phyloP scores from a whole-genome alignment of 1,140 invertebrate species.

The Drosophila auraria region DNA sequence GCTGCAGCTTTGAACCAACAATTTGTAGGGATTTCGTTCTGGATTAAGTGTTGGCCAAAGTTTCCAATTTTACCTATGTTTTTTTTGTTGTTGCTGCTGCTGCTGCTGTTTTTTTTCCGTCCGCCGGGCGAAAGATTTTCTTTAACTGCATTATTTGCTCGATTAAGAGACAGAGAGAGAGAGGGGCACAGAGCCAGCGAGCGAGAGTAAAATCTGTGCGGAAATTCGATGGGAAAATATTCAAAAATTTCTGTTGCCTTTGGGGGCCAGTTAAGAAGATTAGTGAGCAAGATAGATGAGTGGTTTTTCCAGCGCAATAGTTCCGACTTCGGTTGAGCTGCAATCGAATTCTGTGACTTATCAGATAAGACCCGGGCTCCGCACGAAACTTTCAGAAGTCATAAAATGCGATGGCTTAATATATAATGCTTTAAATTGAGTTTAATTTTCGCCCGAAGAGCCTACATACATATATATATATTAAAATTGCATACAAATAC shows the following conservation, averaged over 20 bases:
- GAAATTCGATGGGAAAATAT: slow-evolving; percentile 53
- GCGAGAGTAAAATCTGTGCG: slow-evolving; percentile 25
- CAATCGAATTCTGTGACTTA: slow-evolving; percentile 32
- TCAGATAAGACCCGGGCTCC: slow-evolving; percentile 7
- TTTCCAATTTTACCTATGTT: slow-evolving; percentile 46
- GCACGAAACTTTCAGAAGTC: slow-evolving; percentile 11
- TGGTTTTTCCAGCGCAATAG: slow-evolving; percentile 19
- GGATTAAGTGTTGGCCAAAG: slow-evolving; percentile 55
- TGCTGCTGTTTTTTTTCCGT: background rate
- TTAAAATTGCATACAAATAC: background rate
- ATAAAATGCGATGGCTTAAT: background rate
- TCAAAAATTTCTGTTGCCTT: slow-evolving; percentile 42
- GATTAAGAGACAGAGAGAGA: slow-evolving; percentile 29
- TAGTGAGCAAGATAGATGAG: slow-evolving; percentile 33
- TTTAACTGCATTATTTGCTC: slow-evolving; percentile 47
- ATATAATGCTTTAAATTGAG: too few species aligned
- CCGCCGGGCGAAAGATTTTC: slow-evolving; percentile 14
- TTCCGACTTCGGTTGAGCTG: slow-evolving; percentile 15
- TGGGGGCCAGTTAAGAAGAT: slow-evolving; percentile 35
- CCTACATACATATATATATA: background rate
- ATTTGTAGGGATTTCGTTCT: slow-evolving; percentile 51
- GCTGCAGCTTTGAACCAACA: slow-evolving; percentile 40
- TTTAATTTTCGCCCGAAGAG: too few species aligned
- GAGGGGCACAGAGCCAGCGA: background rate
- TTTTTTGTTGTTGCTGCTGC: background rate